Percentiles rank a stretch among this genome's conserved stretches.
Evolutionary conservation across 2,113 vertebrate genomes (phyloP).

Genomic region (Trochalopteron elliotii): DNA sequence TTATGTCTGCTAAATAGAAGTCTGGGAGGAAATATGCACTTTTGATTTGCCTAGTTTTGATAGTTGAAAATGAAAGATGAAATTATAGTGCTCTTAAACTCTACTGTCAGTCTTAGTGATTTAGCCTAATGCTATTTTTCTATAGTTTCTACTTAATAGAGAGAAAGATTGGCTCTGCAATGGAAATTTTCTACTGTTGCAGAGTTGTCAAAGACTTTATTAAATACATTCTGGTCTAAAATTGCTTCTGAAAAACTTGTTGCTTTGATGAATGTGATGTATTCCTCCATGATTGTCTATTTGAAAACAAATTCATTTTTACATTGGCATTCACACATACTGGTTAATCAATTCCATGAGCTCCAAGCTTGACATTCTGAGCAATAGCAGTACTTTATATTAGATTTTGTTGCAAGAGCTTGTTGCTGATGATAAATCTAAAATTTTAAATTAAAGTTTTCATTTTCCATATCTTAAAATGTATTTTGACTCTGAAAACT

Average conservation of each 20-base stretch:
- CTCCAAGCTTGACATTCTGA: not conserved
- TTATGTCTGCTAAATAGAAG: not conserved
- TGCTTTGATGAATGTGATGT: not conserved
- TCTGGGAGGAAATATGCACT: not conserved
- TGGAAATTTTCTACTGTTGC: not conserved
- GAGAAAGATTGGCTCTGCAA: not conserved
- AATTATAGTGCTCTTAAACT: not conserved
- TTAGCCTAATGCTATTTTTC: not conserved
- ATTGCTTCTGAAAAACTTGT: constrained; percentile 7
- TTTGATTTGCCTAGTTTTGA: not conserved
- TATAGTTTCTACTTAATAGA: not conserved
- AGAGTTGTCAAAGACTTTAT: not conserved
- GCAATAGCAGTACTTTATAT: not conserved
- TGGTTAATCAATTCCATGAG: not conserved
- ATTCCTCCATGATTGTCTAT: not conserved
- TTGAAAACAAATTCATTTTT: constrained; percentile 18
- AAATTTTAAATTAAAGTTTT: constrained; percentile 1
- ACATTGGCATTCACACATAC: not conserved
- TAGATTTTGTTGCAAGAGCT: not conserved
- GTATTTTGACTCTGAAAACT: not conserved
- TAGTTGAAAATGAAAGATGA: not conserved
- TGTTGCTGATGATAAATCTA: constrained; percentile 5
- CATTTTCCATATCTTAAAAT: not conserved
- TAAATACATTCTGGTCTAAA: constrained; percentile 10
- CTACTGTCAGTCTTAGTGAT: not conserved